These are phyloP conservation scores for Chaenodraco wilsoni DNA, from an alignment of 2,797 vertebrate species.

Conservation along the genomic window DNA sequence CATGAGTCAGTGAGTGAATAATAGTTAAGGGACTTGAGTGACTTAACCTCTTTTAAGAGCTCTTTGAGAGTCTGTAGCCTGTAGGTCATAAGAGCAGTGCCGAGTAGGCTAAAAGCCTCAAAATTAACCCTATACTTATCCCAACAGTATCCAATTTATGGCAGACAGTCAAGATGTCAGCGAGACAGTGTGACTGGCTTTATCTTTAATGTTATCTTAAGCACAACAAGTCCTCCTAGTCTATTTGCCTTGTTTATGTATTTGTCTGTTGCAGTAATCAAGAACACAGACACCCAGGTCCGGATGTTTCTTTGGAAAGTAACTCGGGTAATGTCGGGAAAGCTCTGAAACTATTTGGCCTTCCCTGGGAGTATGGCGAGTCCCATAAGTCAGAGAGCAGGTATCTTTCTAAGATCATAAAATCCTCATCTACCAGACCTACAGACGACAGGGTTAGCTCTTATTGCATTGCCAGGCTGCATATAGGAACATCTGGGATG, in stretches of 20 bases:
- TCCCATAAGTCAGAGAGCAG: conserved; percentile 76
- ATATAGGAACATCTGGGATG: conserved; percentile 12
- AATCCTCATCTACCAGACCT: conserved; percentile 27
- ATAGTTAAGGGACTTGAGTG: conserved; percentile 46
- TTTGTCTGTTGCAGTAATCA: conserved; percentile 65
- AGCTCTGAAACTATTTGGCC: conserved; percentile 39
- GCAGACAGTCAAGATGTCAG: conserved; percentile 23
- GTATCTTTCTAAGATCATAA: conserved; percentile 35
- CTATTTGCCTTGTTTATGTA: conserved; percentile 27
- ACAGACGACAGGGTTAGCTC: conserved; percentile 1
- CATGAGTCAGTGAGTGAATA: conserved; percentile 34
- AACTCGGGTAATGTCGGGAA: conserved; percentile 57
- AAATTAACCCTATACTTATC: conserved; percentile 57
- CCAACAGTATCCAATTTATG: conserved; percentile 34
- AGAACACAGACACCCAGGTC: conserved; percentile 2
- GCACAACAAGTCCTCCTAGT: not conserved
- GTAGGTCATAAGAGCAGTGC: conserved; percentile 45
- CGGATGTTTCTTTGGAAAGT: conserved; percentile 36
- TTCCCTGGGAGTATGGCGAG: conserved; percentile 47
- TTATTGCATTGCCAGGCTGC: conserved; percentile 16
- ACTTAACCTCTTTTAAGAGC: conserved; percentile 47
- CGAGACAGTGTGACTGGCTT: conserved; percentile 39
- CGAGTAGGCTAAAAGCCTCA: conserved; percentile 42
- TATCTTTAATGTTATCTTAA: conserved; percentile 24
- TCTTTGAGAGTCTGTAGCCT: conserved; percentile 34